Conservation (phyloP, 2,888 invertebrate genomes). For the Gortyna flavago region DNA sequence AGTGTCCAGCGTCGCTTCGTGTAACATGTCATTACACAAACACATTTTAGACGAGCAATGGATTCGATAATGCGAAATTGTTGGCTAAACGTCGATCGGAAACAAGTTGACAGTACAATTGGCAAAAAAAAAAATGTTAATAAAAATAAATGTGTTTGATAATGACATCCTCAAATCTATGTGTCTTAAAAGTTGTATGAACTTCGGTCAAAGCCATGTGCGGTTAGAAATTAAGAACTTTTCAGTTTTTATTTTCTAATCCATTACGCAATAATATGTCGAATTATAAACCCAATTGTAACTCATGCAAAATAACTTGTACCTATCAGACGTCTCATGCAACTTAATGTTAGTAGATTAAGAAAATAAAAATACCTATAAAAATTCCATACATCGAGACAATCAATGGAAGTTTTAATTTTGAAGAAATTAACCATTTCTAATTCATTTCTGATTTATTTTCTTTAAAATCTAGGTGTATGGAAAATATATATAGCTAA, state of each 20-base stretch:
- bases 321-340: slow-evolving; percentile 50
- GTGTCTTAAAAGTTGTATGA: slow-evolving; percentile 54
- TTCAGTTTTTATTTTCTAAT: background rate
- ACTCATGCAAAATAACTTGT: background rate
- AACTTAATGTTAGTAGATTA: slow-evolving; percentile 55
- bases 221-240: slow-evolving; percentile 33
- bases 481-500: slow-evolving; percentile 37
- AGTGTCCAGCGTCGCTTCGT: slow-evolving; percentile 65
- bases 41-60: slow-evolving; percentile 10
- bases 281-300: background rate
- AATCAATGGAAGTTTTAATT: background rate
- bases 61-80: background rate
- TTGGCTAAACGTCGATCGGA: background rate
- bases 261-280: background rate
- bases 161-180: slow-evolving; percentile 49
- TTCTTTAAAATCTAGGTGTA: slow-evolving; percentile 31
- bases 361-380: slow-evolving; percentile 7
- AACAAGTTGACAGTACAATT: background rate
- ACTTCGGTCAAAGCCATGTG: background rate
- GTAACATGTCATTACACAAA: slow-evolving; percentile 48
- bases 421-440: background rate
- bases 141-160: slow-evolving; percentile 39
- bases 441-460: no score
- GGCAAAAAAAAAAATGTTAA: background rate
- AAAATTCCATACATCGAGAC: slow-evolving; percentile 45